Evolutionary conservation across 92 coral and sea anemone species (phyloP).

Genomic region (Hydrozoanthus gracilis): DNA sequence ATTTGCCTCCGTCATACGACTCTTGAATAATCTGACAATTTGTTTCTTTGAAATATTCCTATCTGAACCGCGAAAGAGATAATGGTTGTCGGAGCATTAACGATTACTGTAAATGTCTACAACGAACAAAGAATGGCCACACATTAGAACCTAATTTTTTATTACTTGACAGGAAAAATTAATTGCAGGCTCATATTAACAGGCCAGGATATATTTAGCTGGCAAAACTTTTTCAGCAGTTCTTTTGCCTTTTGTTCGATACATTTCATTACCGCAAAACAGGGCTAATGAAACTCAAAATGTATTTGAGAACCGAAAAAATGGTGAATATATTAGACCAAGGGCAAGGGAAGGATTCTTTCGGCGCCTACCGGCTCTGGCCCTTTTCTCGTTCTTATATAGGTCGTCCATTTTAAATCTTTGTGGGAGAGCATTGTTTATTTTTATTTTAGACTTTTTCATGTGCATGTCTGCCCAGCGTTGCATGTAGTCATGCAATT

Average conservation of each 20-base stretch:
- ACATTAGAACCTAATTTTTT: no score
- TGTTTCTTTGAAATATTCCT: no score
- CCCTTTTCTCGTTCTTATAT: background rate
- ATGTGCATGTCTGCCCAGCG: background rate
- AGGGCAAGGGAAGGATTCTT: no score
- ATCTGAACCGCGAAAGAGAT: no score
- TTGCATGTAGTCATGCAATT: background rate
- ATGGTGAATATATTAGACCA: no score
- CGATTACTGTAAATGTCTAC: no score
- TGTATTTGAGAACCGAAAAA: background rate
- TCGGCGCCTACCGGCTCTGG: background rate
- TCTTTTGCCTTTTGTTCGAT: background rate
- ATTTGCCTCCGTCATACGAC: background rate
- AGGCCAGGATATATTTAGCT: background rate
- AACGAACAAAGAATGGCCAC: no score
- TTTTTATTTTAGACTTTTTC: no score
- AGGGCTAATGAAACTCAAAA: background rate
- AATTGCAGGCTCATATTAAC: no score
- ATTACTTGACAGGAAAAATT: no score
- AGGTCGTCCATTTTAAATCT: background rate
- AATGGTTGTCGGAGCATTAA: no score
- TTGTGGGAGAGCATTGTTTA: background rate
- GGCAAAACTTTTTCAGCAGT: background rate
- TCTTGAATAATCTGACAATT: no score
- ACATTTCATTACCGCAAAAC: background rate